Base-by-base conservation (phyloP, 2,113 vertebrate species). In the Scartelaos histophorus region DNA sequence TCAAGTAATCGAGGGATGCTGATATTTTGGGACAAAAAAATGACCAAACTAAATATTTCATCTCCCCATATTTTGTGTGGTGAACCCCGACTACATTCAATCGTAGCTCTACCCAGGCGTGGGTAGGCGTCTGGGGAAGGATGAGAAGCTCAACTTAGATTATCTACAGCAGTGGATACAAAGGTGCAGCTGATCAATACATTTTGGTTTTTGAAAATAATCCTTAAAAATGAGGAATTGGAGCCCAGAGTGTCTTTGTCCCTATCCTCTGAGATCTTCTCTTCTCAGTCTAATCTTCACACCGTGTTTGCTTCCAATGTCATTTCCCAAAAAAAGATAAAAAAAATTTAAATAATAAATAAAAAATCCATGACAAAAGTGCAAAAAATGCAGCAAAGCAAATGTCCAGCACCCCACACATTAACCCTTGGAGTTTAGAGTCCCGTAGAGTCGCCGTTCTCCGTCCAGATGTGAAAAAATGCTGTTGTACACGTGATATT, bases 381-480 rank as follows among this genome's bases (percentile, higher is more conserved):
- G 94, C 93, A 94, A 94, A 93, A 92, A 93, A 94, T 93, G 89
- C 89, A 89, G 91, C 17, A 82, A 93, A 93, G 93, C 92, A 76
- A 89, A 93, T 92, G 92, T 91, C 83, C 79, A 86, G 86, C 77
- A 85, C 80, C 86, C 80, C 79, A 78, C 70, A 19, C 83, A 81
- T 82, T 67, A 60, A 70, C 61, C 75, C 73, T 74, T 76, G 73
- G 61, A 90, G 89, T 90, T 89, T 85, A 83, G 87, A 82, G 85
- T 89, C 83, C 88, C 68, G 69, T 87, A 83, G 81, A 85, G 87
- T 90, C 81, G 87, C 78, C 85, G 82, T 85, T 89, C 86, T 90
- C 86, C 79, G 81, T 85, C 74, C 91, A 91, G 89, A 86, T 87
- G 87, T 88, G 90, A 89, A 88, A 84, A 91, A 90, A 84, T 71